Base-by-base conservation (phyloP, 2,797 vertebrate species). In the Pristis pectinata region DNA sequence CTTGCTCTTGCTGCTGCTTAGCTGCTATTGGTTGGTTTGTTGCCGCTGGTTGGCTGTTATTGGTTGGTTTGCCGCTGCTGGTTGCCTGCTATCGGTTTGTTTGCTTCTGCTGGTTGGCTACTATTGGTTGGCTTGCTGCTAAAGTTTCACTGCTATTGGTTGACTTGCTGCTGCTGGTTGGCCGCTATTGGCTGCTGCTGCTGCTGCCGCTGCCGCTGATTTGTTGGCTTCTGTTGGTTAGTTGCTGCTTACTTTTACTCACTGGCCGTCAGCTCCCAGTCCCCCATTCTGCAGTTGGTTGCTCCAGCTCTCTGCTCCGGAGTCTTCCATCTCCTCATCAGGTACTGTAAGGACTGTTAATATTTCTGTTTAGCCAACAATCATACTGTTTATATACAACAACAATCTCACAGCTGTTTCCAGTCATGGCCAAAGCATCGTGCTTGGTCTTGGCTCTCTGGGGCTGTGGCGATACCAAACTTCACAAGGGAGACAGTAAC, bases 311-410 rank as follows among this genome's bases (percentile, higher is more conserved):
- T n/a, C 85, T 64, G 85, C 85, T 89, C 56, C 30, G n/a, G 53
- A 7, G n/a, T 56, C 85, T n/a, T 37, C 30, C 34, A 17, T 61
- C 85, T 37, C 85, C 85, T 61, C 56, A 19, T 49, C 49, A 17
- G 82, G 82, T 85, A 56, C 82, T 89, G 85, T 37, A 89, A 89
- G 59, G 82, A 85, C 82, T 85, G 53, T n/a, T 61, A 89, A 89
- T 19, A 89, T 89, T 37, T 61, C 85, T 22, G 56, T 89, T 89
- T 59, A 89, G 56, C 85, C 85, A n/a, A 89, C 53, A 89, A 89
- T 64, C 5, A 89, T 34, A 89, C 56, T 7, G 34, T 89, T 61
- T 89, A 17, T 5, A 89, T 8, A 61, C 56, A 89, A 89, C 9
- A 85, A 53, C 24, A 79, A 15, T 37, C n/a, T 56, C 27, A 22